phyloP scores from a whole-genome alignment of 1,140 invertebrate genomes.

The Caenorhabditis brenneri region DNA sequence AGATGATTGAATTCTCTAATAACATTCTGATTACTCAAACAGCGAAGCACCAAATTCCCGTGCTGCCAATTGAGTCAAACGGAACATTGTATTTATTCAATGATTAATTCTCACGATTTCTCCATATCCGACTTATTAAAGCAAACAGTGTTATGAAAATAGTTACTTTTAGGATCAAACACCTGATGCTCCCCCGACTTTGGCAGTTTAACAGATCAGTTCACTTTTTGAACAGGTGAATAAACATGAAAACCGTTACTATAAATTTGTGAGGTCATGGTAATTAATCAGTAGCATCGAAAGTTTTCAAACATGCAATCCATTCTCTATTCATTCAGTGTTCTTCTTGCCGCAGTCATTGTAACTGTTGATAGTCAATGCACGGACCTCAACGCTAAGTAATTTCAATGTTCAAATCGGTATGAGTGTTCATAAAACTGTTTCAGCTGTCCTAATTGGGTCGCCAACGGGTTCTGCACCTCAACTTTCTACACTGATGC shows the following conservation, averaged over 20 bases:
- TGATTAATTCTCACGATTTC: background rate
- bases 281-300: background rate
- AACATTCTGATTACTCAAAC: too few relatives aligned
- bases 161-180: conserved; percentile 6
- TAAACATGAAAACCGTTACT: background rate
- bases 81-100: background rate
- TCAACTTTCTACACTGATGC: background rate
- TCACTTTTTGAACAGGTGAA: background rate
- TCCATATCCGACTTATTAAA: background rate
- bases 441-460: conserved; percentile 24
- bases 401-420: background rate
- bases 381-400: background rate
- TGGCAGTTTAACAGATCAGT: background rate
- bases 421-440: background rate
- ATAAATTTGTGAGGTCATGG: background rate
- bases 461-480: background rate
- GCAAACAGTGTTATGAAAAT: background rate
- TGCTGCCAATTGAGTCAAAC: background rate
- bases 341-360: background rate
- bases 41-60: too few relatives aligned
- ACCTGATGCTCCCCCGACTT: background rate
- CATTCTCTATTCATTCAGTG: background rate
- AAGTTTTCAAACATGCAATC: background rate
- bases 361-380: too few relatives aligned
- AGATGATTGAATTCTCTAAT: too few relatives aligned